phyloP scores from a whole-genome alignment of 2,797 vertebrate species.

The Odontamblyopus rebecca region DNA sequence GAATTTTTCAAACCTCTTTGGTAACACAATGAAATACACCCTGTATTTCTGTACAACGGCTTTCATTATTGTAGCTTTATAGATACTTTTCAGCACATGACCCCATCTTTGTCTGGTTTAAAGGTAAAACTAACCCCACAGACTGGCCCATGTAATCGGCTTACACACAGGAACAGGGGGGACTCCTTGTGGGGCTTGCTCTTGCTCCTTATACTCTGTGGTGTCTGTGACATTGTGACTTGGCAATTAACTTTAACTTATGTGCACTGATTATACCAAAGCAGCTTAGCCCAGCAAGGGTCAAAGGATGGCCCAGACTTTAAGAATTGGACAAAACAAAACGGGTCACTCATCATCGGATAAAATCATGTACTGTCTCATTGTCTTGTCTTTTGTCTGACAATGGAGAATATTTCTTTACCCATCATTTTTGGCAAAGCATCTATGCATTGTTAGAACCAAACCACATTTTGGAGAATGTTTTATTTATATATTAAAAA shows the following conservation, averaged over 20 bases:
- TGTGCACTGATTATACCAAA: slow-evolving; percentile 72
- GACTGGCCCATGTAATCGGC: slow-evolving; percentile 72
- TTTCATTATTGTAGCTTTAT: background rate
- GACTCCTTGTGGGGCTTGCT: background rate
- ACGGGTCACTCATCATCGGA: slow-evolving; percentile 29
- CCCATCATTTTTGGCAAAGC: background rate
- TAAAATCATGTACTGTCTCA: slow-evolving; percentile 13
- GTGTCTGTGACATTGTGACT: slow-evolving; percentile 72
- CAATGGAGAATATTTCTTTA: background rate
- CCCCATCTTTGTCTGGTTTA: slow-evolving; percentile 48
- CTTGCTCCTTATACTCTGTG: background rate
- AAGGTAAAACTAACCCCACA: slow-evolving; percentile 65
- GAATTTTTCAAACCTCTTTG: slow-evolving; percentile 19
- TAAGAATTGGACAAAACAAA: slow-evolving; percentile 25
- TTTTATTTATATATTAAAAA: too few species aligned
- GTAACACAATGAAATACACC: background rate
- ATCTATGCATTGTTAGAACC: background rate
- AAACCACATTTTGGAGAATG: background rate
- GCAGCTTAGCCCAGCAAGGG: slow-evolving; percentile 65
- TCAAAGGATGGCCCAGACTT: slow-evolving; percentile 54
- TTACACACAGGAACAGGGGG: slow-evolving; percentile 44
- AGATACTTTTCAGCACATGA: slow-evolving; percentile 11
- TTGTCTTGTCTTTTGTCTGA: background rate
- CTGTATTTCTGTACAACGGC: background rate
- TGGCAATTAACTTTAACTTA: slow-evolving; percentile 72